These are phyloP conservation scores for Neoascia interrupta DNA, from an alignment of 2,888 invertebrate species.

Conservation along the genomic window DNA sequence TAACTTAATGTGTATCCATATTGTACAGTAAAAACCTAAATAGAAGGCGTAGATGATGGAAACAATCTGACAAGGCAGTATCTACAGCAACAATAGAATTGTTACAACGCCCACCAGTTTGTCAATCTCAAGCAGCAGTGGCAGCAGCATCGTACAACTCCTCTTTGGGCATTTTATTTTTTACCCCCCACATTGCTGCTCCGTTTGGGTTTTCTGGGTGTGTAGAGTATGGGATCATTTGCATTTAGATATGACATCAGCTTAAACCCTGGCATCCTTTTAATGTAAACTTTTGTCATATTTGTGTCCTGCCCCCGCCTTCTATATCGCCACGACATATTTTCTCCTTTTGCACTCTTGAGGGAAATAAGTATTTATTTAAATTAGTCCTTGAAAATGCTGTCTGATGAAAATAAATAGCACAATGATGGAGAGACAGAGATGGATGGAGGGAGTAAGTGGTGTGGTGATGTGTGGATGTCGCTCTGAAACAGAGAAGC, in stretches of 20 bases:
- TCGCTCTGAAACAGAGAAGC: conserved; percentile 3
- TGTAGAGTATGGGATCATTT: conserved; percentile 39
- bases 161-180: conserved; percentile 1
- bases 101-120: conserved; percentile 22
- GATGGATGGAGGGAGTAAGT: background rate
- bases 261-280: conserved; percentile 57
- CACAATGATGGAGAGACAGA: conserved; percentile 23
- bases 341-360: conserved; percentile 39
- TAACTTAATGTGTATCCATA: too few relatives aligned
- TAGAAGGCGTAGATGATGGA: too few relatives aligned
- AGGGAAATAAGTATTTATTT: conserved; percentile 60
- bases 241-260: conserved; percentile 56
- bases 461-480: conserved; percentile 34
- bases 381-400: conserved; percentile 63
- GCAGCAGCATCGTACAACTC: conserved; percentile 6
- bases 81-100: background rate
- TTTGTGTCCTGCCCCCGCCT: conserved; percentile 40
- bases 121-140: conserved; percentile 43
- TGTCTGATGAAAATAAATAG: conserved; percentile 58
- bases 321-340: conserved; percentile 40
- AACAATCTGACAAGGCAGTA: conserved; percentile 24
- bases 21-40: too few relatives aligned
- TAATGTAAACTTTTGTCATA: conserved; percentile 60
- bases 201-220: conserved; percentile 9
- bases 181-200: too few relatives aligned